Evolutionary conservation across 2,797 vertebrate species (phyloP).

Genomic region (Trematomus bernacchii): DNA sequence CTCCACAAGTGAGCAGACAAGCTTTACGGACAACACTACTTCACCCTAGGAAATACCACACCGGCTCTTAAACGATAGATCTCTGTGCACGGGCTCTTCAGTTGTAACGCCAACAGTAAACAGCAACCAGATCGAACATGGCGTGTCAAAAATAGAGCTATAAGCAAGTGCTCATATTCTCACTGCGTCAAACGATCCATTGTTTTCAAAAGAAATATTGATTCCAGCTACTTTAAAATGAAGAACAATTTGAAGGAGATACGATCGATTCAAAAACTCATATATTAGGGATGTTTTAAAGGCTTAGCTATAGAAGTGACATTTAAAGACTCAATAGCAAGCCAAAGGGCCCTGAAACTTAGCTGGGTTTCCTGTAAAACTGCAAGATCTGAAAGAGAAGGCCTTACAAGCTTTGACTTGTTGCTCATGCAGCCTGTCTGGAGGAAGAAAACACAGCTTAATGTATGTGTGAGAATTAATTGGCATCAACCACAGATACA

Average conservation of each 20-base stretch:
- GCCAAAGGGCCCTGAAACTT: not conserved
- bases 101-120: conserved; percentile 31
- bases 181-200: not conserved
- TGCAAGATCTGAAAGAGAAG: not conserved
- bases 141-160: conserved; percentile 28
- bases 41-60: conserved; percentile 25
- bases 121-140: conserved; percentile 35
- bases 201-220: not conserved
- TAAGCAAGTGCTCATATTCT: conserved; percentile 10
- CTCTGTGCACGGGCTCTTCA: conserved; percentile 8
- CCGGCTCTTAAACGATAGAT: conserved; percentile 36
- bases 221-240: not conserved
- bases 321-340: not conserved
- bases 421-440: not conserved
- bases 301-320: not conserved
- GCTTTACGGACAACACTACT: conserved; percentile 22
- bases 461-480: not conserved
- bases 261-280: not conserved
- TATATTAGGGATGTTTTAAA: not conserved
- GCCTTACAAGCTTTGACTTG: not conserved
- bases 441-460: not conserved
- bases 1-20: conserved; percentile 32
- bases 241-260: not conserved
- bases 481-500: not conserved
- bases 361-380: conserved; percentile 3